Base-by-base conservation (phyloP, 1,140 invertebrate genomes). In the Dreissena rostriformis region DNA sequence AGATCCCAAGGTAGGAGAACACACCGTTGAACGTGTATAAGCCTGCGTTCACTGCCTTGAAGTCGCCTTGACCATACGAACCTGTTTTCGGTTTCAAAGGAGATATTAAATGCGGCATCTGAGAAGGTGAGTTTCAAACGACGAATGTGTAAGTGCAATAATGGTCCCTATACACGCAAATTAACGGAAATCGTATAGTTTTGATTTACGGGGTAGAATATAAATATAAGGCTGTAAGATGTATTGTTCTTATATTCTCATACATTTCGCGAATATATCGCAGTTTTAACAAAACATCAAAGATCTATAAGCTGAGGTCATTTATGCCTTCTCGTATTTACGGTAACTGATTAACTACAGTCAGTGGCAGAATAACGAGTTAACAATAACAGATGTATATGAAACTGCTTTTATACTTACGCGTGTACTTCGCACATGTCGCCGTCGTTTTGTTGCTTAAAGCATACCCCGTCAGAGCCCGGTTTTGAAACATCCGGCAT, bases 401-500 rank as follows among this genome's bases (percentile, higher is more conserved):
- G 28, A 5, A 8, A 39, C 29, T n/a, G 5, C 4, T 1, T 17
- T 17, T 49, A 1, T 26, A n/a, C 77, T 79, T 79, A 79, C 77
- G 66, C 29, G 26, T 79, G 28, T 53, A 79, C 17, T 68, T n/a
- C 57, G 66, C 68, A 79, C 77, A 79, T 6, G 51, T 66, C 17
- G 52, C 55, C 17, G 19, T 0, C 29, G 77, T 29, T 0, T 52
- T 10, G 57, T 70, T 79, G 19, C 24, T 19, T n/a, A 61, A 2
- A n/a, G 57, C 57, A 61, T 79, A 53, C 39, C 10, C 26, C 0
- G 53, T 66, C 39, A 70, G 57, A 11, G 28, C 52, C 28, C 77
- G 52, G n/a, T 79, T 53, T 29, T 71, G 17, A 28, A 53, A 79
- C 2, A 57, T 14, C 24, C 68, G 17, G 24, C 77, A 79, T 49